Evolutionary conservation across 2,113 vertebrate species (phyloP), one percentile per base, ranked within the genome.

Genomic region (Cebidichthys violaceus): DNA sequence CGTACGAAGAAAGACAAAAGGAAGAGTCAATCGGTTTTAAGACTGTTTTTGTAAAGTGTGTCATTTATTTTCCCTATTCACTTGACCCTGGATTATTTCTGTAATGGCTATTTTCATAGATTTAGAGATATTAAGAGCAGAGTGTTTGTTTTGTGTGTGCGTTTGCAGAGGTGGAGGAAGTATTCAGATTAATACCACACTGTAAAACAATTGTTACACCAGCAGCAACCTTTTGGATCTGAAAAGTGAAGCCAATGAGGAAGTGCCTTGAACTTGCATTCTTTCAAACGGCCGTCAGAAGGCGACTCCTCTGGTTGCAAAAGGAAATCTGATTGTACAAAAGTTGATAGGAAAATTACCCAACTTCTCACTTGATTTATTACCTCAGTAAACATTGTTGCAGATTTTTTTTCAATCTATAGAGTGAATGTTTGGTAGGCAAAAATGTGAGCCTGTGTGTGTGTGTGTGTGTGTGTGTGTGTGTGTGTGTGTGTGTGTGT

Each of bases 11-110:
- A 43, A 73, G 22, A 64, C 37, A 75, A n/a, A 33, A 85, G 5
- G 10, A 27, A 33, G 4, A 76, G 18, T 50, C 71, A 77, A 72
- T 69, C 52, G 22, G 50, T 43, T 83, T 47, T 52, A 11, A 73
- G 18, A 43, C 20, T 10, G 1, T 29, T 70, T 81, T 50, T 13
- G 55, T 18, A 52, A 70, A 17, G 70, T 43, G 50, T 76, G 22
- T 29, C 10, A n/a, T 50, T 65, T 45, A n/a, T 17, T 82, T n/a
- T 43, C 3, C 15, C 31, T 27, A 14, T 31, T 24, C 10, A 54
- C 1, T 59, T 0, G 4, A 11, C 11, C 17, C 18, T 20, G 9
- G 2, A 70, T 71, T 65, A 7, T 35, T 35, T 70, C 20, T 31
- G 9, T 13, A 24, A 22, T 22, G 1, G 9, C 2, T 43, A 17